Percentiles rank a stretch among this genome's conserved stretches.
These are phyloP conservation scores for Rhinolophus sinicus DNA, from an alignment of 2,113 vertebrate genomes.

Conservation along the genomic window DNA sequence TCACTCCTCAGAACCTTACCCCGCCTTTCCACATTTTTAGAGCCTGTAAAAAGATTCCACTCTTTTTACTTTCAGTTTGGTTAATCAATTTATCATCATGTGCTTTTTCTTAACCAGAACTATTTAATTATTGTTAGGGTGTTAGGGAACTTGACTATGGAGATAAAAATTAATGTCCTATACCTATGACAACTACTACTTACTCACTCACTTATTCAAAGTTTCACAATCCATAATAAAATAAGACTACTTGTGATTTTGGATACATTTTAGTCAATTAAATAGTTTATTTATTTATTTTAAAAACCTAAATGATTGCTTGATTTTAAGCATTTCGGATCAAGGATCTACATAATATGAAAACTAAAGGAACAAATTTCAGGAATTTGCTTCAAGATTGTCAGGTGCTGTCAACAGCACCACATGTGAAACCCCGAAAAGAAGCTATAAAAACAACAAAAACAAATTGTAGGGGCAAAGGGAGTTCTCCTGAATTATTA, in stretches of 20 bases:
- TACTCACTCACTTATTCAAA: neutral
- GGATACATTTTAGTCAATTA: neutral
- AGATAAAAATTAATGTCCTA: neutral
- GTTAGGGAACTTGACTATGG: neutral
- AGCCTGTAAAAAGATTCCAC: neutral
- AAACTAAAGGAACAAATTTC: neutral
- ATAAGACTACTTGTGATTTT: neutral
- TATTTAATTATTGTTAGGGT: neutral
- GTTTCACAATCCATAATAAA: neutral
- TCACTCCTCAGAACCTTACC: neutral
- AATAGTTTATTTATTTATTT: neutral
- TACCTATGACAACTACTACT: neutral
- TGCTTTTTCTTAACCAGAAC: neutral
- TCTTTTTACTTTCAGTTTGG: neutral
- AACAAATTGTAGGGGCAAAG: no score
- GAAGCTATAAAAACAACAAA: neutral
- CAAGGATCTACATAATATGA: neutral
- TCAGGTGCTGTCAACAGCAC: neutral
- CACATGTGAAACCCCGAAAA: neutral
- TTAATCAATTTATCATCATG: neutral
- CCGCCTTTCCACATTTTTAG: neutral
- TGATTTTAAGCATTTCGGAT: slow-evolving; percentile 36
- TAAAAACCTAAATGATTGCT: neutral
- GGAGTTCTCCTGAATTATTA: no score
- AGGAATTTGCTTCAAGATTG: neutral